A percentile compares a stretch with the other conserved stretches of the same genome.
Conservation (phyloP, 2,113 vertebrate species). For the Dasyornis broadbenti region DNA sequence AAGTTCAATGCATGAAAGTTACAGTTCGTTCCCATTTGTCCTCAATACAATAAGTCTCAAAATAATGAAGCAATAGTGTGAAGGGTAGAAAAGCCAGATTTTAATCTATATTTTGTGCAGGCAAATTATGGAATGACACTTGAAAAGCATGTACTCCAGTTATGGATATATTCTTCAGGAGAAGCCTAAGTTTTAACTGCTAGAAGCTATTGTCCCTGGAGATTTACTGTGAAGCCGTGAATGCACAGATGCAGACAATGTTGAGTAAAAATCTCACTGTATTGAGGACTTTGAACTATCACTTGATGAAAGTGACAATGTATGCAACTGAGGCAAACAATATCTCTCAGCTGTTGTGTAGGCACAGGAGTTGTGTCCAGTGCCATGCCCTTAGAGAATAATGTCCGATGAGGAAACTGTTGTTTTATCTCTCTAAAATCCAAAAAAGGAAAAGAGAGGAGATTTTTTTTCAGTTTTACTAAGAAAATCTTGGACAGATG, state of each 20-base stretch:
- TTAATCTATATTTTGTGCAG: not conserved
- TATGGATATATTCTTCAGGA: not conserved
- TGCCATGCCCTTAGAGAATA: not conserved
- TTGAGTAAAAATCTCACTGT: not conserved
- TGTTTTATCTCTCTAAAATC: not conserved
- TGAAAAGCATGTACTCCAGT: not conserved
- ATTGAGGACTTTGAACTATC: rapidly evolving
- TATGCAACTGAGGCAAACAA: not conserved
- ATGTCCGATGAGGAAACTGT: not conserved
- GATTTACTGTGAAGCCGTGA: not conserved
- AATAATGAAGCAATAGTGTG: not conserved
- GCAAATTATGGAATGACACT: not conserved
- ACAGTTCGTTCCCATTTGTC: not conserved
- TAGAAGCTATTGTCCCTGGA: not conserved
- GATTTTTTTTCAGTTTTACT: not conserved
- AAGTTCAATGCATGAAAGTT: not conserved
- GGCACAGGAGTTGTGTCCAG: not conserved
- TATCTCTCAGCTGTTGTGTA: not conserved
- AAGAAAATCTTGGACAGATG: not conserved
- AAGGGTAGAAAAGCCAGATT: not conserved
- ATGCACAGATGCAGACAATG: not conserved
- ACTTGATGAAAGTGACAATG: not conserved
- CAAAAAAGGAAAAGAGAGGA: not conserved
- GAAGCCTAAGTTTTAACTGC: not conserved
- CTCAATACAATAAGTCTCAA: not conserved